phyloP scores from a whole-genome alignment of 2,113 vertebrate species.

The Muntiacus reevesi region DNA sequence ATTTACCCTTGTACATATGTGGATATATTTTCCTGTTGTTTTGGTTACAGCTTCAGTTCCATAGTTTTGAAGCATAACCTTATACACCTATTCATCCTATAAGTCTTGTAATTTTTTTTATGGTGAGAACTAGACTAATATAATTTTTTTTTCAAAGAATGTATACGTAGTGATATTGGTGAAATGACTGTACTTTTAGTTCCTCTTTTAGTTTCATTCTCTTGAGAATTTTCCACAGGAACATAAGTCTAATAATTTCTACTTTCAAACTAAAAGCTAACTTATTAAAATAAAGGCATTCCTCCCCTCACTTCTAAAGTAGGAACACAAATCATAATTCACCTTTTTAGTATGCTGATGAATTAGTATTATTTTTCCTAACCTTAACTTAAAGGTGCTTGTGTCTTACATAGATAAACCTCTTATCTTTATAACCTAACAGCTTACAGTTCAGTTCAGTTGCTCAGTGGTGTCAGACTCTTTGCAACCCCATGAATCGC shows the following conservation, averaged over 20 bases:
- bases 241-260: not conserved
- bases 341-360: not conserved
- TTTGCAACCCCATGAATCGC: too few species aligned
- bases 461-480: too few species aligned
- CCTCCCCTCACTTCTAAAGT: not conserved
- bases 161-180: not conserved
- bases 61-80: not conserved
- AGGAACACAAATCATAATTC: not conserved
- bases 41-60: not conserved
- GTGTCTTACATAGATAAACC: not conserved
- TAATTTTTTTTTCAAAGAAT: not conserved
- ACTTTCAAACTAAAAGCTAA: not conserved
- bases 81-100: not conserved
- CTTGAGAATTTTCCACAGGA: not conserved
- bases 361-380: not conserved
- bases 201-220: not conserved
- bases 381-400: not conserved
- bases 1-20: not conserved
- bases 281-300: not conserved
- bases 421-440: not conserved
- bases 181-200: not conserved
- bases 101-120: not conserved
- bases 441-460: not conserved
- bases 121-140: not conserved
- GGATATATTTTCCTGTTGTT: not conserved